Evolutionary conservation across 2,113 vertebrate species (phyloP), one percentile per base, ranked within the genome.

Genomic region (Plotosus lineatus): DNA sequence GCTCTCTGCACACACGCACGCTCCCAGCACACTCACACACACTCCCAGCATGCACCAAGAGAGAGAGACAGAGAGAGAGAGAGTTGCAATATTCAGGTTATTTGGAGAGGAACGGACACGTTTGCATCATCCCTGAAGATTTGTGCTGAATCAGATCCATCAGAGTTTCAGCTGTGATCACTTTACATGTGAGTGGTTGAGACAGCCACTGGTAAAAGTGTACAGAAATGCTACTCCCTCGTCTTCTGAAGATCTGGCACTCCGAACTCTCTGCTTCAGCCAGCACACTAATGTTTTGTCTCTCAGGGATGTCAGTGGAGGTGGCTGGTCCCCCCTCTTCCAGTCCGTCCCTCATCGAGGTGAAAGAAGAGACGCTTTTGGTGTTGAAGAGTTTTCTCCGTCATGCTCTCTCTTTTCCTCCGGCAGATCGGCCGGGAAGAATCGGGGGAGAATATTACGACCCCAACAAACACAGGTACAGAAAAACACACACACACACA

Each of bases 321-420:
- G 31, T 56, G 4, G 51, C 33, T 55, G 76, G 28, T 14, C 88
- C 83, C 14, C 4, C 26, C 0, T 71, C 87, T 21, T 90, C 86
- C 2, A 38, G 75, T 66, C 78, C 53, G 17, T 92, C 91, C 40
- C 82, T 93, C 74, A 4, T 92, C 48, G 93, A 93, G 83, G 82
- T 91, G 63, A 91, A 90, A 79, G 83, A 85, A 5, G 92, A 94
- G 58, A 92, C 91, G 11, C 86, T 79, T 53, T 81, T 93, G 14
- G 91, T 94, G 36, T 89, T 94, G 5, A 78, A 90, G 78, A 92
- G 92, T 17, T 93, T 94, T 77, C 87, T 93, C n/a, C 83, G 89
- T 51, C 81, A 87, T 21, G 56, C 88, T 11, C 76, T 92, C 6
- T 58, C 82, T 0, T 1, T 85, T 6, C 71, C 92, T 6, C 58